Evolutionary conservation across 1,140 invertebrate genomes (phyloP), one percentile per base, ranked within the genome.

Genomic region (Nasonia giraulti): DNA sequence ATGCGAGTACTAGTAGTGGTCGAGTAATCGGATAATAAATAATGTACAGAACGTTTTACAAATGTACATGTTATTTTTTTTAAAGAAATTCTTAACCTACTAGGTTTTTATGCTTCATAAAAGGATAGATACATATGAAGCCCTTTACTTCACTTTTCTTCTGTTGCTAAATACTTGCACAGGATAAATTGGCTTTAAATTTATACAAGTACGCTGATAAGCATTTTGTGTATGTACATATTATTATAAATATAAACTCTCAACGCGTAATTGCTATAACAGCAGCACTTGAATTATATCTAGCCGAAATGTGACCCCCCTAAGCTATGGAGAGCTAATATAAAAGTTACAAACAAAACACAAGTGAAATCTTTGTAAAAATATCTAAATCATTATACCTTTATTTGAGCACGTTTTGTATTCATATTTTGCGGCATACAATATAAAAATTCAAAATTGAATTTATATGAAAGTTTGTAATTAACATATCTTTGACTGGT

Each of bases 401-500:
- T 82, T 84, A 68, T 86, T 86, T 78, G n/a, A 62, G 27, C 44
- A 73, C n/a, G 73, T 82, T 81, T 73, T 86, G 76, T 66, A 80
- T 71, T 84, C 47, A 80, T 73, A 84, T 84, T 82, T 81, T 84
- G 77, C 47, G 78, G 47, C 80, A 81, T 81, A 82, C 33, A 66
- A 62, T 74, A 73, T 73, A 84, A 80, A 55, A 76, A n/a, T 23
- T 10, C 78, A 85, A 88, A 82, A 86, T 82, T 87, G 37, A 87
- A 87, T 89, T 89, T 89, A 85, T 90, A 88, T 85, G 89, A 88
- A 89, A 75, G 33, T 90, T 90, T 89, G 87, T 90, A 89, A 89
- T 87, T 82, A 73, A 85, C 81, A 83, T 84, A 83, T 88, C 69
- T 87, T 86, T 66, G 55, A 87, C 80, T 85, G 85, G 75, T 69